Evolutionary conservation across 2,888 invertebrate species (phyloP), one percentile per base, ranked within the genome.

Genomic region (Oscheius myriophilus): DNA sequence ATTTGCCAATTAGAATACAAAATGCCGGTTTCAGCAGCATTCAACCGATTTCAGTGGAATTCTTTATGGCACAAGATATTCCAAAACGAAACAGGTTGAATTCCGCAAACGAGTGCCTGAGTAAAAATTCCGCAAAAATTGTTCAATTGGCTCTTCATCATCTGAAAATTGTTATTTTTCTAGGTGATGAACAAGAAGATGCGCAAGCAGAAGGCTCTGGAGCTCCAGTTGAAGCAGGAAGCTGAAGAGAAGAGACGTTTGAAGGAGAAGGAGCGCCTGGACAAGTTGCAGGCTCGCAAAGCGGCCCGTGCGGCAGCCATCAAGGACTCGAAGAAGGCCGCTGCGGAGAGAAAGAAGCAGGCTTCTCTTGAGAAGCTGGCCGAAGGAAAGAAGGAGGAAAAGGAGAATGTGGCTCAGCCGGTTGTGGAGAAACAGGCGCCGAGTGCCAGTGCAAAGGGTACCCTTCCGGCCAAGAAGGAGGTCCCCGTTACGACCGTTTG

Each of bases 401-500:
- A 53, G 39, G 54, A 71, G 51, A 16, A 51, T 23, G 39, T 21
- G 23, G 45, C 62, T n/a, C 55, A 72, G 54, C 18, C 2, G 51
- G 51, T 49, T 14, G n/a, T 12, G 62, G 62, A 46, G 54, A 16
- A 21, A n/a, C n/a, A n/a, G n/a, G n/a, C n/a, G n/a, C n/a, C n/a
- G n/a, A n/a, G n/a, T n/a, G n/a, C n/a, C n/a, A n/a, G 53, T 21
- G 23, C 53, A 14, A 18, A 25, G 49, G 52, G 49, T 21, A 21
- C 21, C 2, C 23, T 41, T 12, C 46, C 46, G n/a, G 33, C 33
- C 41, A 43, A 26, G 23, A 63, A 46, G 41, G 65, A 49, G n/a
- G 41, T 33, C 39, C 43, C 46, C 18, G 59, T 75, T 12, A 75
- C 69, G 39, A 75, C 76, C 45, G 78, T 79, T 7, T 79, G 79